These are phyloP conservation scores for Scaptomyza reducta DNA, from an alignment of 2,888 invertebrate species.

Conservation along the genomic window DNA sequence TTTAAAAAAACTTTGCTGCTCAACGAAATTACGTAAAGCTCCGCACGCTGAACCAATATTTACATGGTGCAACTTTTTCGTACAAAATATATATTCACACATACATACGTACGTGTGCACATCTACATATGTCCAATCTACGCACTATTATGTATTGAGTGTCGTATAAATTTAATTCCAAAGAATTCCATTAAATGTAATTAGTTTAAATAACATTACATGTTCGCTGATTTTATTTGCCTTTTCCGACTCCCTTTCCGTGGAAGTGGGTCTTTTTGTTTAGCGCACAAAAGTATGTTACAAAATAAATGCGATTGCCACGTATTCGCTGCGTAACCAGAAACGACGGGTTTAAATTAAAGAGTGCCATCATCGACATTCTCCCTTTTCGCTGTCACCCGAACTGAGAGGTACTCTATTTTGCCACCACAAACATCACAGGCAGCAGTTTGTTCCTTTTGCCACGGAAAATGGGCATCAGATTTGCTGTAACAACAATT, in stretches of 20 bases:
- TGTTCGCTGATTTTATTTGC: background rate
- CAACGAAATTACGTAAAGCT: constrained; percentile 69
- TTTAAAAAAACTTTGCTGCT: constrained; percentile 62
- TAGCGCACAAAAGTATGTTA: constrained; percentile 47
- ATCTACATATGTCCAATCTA: background rate
- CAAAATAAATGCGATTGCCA: constrained; percentile 31
- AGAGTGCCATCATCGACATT: constrained; percentile 40
- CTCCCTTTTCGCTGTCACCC: constrained; percentile 13
- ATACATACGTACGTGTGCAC: constrained; percentile 8
- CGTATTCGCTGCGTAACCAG: constrained; percentile 68
- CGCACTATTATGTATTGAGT: constrained; percentile 16
- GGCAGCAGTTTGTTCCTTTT: constrained; percentile 3
- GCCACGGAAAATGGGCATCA: constrained; percentile 51
- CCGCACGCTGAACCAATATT: constrained; percentile 75
- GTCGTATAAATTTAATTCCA: constrained; percentile 33
- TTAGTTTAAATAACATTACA: constrained; percentile 72
- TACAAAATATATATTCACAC: too few species aligned
- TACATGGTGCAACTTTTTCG: constrained; percentile 61
- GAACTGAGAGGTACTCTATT: constrained; percentile 6
- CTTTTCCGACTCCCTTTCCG: background rate
- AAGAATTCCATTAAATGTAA: constrained; percentile 72
- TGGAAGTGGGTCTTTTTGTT: constrained; percentile 42
- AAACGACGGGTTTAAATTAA: constrained; percentile 56
- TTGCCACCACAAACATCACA: background rate
- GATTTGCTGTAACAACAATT: constrained; percentile 80